Conservation (phyloP, 1,140 invertebrate species). For the Trichonephila clavata region DNA sequence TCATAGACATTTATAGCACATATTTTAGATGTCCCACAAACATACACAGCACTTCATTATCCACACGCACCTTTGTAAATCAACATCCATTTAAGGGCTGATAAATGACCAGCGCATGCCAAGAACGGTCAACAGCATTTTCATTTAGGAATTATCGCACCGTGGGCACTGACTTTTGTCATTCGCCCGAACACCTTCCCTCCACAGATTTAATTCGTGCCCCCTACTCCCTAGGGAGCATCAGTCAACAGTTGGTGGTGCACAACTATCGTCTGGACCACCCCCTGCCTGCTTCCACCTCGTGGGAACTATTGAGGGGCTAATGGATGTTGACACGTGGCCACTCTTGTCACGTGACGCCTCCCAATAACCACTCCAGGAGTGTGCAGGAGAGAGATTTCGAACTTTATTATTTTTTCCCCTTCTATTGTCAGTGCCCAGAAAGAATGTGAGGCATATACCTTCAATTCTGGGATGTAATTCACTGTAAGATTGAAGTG, state of each 20-base stretch:
- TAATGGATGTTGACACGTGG: constrained; percentile 74
- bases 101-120: not conserved
- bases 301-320: constrained; percentile 54
- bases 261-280: constrained; percentile 19
- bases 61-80: not conserved
- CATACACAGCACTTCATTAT: not conserved
- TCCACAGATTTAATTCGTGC: constrained; percentile 45
- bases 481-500: too few species aligned
- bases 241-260: constrained; percentile 68
- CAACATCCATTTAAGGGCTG: not conserved
- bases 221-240: constrained; percentile 46
- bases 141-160: not conserved
- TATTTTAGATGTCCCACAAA: not conserved
- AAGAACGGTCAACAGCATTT: not conserved
- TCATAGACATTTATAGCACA: not conserved
- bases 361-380: constrained; percentile 28
- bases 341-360: constrained; percentile 69
- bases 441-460: not conserved
- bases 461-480: not conserved
- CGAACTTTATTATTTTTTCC: not conserved
- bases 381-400: constrained; percentile 12
- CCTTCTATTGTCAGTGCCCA: not conserved
- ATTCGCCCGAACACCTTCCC: not conserved
- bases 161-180: not conserved
- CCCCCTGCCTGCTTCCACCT: not conserved